phyloP scores from a whole-genome alignment of 2,888 invertebrate genomes.

The Nineta flava region DNA sequence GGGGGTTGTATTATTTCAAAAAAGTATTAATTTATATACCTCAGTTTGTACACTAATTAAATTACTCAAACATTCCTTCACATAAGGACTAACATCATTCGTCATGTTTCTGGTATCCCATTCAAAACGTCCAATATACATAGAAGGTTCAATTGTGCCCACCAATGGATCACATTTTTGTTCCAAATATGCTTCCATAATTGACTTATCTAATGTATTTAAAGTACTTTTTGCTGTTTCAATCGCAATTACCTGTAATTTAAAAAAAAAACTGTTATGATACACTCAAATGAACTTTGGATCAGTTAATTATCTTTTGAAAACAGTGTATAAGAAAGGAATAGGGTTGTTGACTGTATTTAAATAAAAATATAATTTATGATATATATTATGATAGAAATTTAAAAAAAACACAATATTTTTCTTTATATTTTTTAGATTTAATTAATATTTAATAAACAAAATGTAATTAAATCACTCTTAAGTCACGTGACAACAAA shows the following conservation, averaged over 20 bases:
- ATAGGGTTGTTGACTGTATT: no score
- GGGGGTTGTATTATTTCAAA: no score
- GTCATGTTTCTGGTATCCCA: constrained; percentile 66
- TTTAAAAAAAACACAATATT: no score
- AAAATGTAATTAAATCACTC: no score
- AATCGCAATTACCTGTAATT: constrained; percentile 33
- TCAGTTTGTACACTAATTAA: constrained; percentile 63
- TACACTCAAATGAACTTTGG: not conserved
- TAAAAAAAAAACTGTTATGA: not conserved
- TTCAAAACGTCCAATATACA: constrained; percentile 82
- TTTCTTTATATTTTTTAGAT: no score
- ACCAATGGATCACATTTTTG: constrained; percentile 87
- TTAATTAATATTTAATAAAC: no score
- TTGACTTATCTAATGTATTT: constrained; percentile 38
- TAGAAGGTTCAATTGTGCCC: constrained; percentile 90
- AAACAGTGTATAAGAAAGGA: no score
- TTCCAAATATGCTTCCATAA: constrained; percentile 71
- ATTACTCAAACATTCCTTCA: constrained; percentile 75
- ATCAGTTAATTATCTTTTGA: no score
- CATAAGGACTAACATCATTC: constrained; percentile 69
- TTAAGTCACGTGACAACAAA: no score
- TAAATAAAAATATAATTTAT: no score
- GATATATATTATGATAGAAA: no score
- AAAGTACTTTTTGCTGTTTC: constrained; percentile 49
- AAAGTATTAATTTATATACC: constrained; percentile 25